These are phyloP conservation scores for Himalopsyche japonica DNA, from an alignment of 2,888 invertebrate species.

Conservation along the genomic window DNA sequence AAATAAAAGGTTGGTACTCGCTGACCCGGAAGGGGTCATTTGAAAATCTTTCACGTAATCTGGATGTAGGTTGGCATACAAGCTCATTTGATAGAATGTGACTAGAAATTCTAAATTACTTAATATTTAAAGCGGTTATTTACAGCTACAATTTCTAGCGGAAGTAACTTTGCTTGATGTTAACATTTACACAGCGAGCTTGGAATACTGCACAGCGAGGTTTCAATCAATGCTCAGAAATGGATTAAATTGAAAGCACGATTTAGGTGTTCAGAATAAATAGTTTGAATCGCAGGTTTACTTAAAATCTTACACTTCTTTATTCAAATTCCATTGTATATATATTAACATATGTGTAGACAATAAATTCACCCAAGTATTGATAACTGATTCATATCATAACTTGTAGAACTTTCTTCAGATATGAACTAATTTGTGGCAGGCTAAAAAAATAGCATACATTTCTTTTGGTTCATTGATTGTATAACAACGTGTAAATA, in stretches of 20 bases:
- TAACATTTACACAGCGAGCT: neutral
- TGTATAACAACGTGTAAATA: too few relatives aligned
- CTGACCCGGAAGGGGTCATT: neutral
- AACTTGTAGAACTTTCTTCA: too few relatives aligned
- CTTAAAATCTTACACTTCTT: too few relatives aligned
- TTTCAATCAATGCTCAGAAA: neutral
- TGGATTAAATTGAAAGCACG: neutral
- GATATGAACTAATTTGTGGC: too few relatives aligned
- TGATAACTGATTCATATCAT: too few relatives aligned
- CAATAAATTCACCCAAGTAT: too few relatives aligned
- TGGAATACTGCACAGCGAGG: neutral
- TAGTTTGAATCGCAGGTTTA: neutral
- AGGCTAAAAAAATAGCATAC: too few relatives aligned
- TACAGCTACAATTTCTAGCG: neutral
- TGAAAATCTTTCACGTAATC: neutral
- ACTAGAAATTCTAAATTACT: neutral
- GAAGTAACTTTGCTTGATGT: neutral
- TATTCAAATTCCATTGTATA: too few relatives aligned
- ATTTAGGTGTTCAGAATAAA: neutral
- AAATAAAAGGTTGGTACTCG: neutral
- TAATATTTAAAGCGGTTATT: neutral
- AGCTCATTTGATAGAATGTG: neutral
- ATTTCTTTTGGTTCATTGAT: too few relatives aligned
- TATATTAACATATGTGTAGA: too few relatives aligned
- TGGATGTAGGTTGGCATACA: neutral